A percentile compares a stretch with the other conserved stretches of the same genome.
phyloP scores from a whole-genome alignment of 1,140 invertebrate genomes.

The Saccostrea glomerata region DNA sequence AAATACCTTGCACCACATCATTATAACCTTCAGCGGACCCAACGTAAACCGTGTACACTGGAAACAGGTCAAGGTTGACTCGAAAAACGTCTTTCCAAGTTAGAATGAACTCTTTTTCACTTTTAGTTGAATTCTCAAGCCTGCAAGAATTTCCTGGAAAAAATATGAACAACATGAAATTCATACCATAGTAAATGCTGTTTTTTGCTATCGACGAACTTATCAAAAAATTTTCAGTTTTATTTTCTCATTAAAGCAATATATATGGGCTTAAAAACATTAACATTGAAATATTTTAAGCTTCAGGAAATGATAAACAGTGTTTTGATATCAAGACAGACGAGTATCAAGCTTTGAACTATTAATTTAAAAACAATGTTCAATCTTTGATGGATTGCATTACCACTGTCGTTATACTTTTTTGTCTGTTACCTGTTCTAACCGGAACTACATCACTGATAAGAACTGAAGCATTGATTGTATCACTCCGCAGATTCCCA shows the following conservation, averaged over 20 bases:
- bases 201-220: background rate
- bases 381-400: no score
- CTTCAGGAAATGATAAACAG: no score
- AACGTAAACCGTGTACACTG: slow-evolving; percentile 1
- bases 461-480: background rate
- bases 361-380: no score
- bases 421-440: slow-evolving; percentile 9
- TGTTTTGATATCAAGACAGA: no score
- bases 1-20: background rate
- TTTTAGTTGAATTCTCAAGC: background rate
- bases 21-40: background rate
- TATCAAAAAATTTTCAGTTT: no score
- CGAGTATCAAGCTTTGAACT: no score
- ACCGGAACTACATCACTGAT: slow-evolving; percentile 11
- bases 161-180: background rate
- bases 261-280: no score
- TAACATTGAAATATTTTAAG: no score
- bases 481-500: background rate
- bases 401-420: background rate
- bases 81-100: slow-evolving; percentile 33
- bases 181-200: background rate
- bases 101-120: background rate
- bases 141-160: background rate
- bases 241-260: no score
- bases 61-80: background rate